Evolutionary conservation across 2,888 invertebrate species (phyloP).

Genomic region (Ischnura elegans): DNA sequence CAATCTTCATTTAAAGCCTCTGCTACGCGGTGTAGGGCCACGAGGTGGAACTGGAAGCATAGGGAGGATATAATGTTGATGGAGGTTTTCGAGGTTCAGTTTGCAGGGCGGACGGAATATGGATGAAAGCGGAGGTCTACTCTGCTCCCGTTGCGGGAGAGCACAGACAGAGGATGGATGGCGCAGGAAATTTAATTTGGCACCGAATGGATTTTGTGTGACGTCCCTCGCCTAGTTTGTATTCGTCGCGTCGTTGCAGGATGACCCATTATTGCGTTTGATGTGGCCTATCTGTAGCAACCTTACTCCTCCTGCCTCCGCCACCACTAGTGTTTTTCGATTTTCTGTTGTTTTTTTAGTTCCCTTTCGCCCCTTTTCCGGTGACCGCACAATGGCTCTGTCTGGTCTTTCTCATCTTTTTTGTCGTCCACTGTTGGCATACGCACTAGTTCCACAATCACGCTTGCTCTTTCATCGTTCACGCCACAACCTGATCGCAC

Average conservation of each 20-base stretch:
- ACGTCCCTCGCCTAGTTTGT: slow-evolving; percentile 61
- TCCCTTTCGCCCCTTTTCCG: background rate
- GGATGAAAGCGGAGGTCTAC: no score
- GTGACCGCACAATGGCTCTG: background rate
- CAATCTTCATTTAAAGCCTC: background rate
- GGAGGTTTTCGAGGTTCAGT: slow-evolving; percentile 13
- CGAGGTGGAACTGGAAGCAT: background rate
- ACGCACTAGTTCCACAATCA: background rate
- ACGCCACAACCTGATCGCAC: background rate
- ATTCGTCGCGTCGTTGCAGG: slow-evolving; percentile 61
- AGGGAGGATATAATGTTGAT: background rate
- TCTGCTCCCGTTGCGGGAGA: no score
- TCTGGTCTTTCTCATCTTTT: background rate
- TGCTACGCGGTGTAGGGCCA: background rate
- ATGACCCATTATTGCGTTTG: slow-evolving; percentile 65
- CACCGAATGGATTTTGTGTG: slow-evolving; percentile 67
- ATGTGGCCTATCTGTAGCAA: slow-evolving; percentile 63
- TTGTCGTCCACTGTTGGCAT: background rate
- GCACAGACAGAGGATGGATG: background rate
- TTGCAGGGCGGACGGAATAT: background rate
- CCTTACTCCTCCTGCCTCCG: background rate
- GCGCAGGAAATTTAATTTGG: slow-evolving; percentile 64
- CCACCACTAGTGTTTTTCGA: background rate
- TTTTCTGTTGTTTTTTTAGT: background rate
- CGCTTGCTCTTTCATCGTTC: background rate